These are phyloP conservation scores for Sinotaia quadrata DNA, from an alignment of 2,888 invertebrate genomes.

Conservation along the genomic window DNA sequence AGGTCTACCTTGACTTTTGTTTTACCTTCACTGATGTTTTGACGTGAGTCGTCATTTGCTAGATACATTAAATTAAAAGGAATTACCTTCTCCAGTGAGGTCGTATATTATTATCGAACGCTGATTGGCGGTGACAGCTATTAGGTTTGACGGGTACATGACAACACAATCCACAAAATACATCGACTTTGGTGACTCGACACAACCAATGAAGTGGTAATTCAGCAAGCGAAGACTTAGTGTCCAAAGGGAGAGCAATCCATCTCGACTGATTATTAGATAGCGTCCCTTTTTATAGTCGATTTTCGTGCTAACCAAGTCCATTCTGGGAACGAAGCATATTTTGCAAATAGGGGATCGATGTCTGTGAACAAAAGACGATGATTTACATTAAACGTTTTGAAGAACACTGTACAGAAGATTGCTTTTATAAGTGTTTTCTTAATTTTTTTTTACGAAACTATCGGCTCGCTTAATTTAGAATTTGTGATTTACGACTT, in stretches of 20 bases:
- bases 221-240: conserved; percentile 77
- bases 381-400: too few species aligned
- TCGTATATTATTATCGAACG: conserved; percentile 84
- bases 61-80: too few species aligned
- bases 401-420: too few species aligned
- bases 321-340: conserved; percentile 42
- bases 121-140: conserved; percentile 85
- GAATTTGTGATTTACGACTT: too few species aligned
- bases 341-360: conserved; percentile 78
- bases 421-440: too few species aligned
- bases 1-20: too few species aligned
- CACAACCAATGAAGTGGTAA: conserved; percentile 43
- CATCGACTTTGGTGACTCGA: conserved; percentile 76
- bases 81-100: conserved; percentile 71
- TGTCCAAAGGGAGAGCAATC: conserved; percentile 85
- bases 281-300: conserved; percentile 79
- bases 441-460: too few species aligned
- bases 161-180: conserved; percentile 84
- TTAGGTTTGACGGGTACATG: conserved; percentile 83
- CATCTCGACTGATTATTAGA: conserved; percentile 84
- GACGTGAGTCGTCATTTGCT: too few species aligned
- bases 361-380: conserved; percentile 72
- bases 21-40: too few species aligned
- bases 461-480: too few species aligned
- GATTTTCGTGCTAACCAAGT: conserved; percentile 17